phyloP scores from a whole-genome alignment of 1,140 invertebrate species.

The Elymnias hypermnestra region DNA sequence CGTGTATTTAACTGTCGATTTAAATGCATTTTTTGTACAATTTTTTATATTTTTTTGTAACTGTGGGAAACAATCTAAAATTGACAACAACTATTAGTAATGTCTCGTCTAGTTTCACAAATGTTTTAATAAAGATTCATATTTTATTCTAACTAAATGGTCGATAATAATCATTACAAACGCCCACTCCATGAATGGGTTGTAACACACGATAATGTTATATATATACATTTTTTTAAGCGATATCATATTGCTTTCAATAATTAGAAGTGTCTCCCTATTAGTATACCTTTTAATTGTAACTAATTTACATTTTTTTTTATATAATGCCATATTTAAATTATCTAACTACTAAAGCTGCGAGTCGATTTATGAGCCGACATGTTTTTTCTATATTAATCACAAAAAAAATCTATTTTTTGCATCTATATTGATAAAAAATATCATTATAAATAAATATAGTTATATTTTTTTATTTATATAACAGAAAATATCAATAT shows the following conservation, averaged over 20 bases:
- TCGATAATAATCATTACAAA: slow-evolving; percentile 33
- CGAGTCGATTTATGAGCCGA: slow-evolving; percentile 10
- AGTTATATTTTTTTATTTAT: no score
- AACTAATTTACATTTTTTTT: slow-evolving; percentile 33
- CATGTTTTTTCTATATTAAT: no score
- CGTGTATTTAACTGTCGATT: no score
- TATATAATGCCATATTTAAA: slow-evolving; percentile 8
- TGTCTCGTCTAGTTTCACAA: slow-evolving; percentile 6
- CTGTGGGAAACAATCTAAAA: no score
- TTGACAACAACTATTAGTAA: slow-evolving; percentile 18
- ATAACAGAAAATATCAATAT: no score
- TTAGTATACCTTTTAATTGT: slow-evolving; percentile 29
- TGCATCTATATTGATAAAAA: no score
- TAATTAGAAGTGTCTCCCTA: slow-evolving; percentile 12
- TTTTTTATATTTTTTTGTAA: no score
- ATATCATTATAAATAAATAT: no score
- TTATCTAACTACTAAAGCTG: slow-evolving; percentile 4
- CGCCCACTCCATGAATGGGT: slow-evolving; percentile 32
- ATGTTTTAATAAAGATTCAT: slow-evolving; percentile 12
- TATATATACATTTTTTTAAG: slow-evolving; percentile 32
- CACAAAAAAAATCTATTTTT: no score
- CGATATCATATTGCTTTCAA: slow-evolving; percentile 32
- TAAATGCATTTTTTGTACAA: no score
- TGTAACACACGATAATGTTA: slow-evolving; percentile 26
- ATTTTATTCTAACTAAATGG: slow-evolving; percentile 34